Conservation (phyloP, 1,140 invertebrate species). For the Hyles euphorbiae region DNA sequence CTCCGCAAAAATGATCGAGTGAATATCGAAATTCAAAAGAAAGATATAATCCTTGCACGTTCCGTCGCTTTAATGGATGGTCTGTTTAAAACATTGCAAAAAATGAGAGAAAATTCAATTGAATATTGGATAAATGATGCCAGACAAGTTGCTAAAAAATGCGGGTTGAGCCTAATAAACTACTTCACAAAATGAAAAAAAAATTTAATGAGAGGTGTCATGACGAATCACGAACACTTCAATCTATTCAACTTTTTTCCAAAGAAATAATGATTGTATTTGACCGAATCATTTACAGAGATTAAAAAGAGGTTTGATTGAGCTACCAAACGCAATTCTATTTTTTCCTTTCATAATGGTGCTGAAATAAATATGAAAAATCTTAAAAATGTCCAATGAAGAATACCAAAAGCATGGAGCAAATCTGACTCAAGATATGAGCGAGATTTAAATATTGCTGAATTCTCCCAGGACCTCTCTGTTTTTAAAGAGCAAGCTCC, state of each 20-base stretch:
- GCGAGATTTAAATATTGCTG: constrained; percentile 26
- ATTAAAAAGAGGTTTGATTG: constrained; percentile 25
- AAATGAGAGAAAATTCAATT: constrained; percentile 24
- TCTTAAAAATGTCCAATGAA: too few species aligned
- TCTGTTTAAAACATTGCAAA: constrained; percentile 24
- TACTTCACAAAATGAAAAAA: too few species aligned
- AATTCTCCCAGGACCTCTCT: constrained; percentile 28
- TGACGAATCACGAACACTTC: constrained; percentile 18
- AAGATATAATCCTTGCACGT: constrained; percentile 24
- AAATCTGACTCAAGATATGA: too few species aligned
- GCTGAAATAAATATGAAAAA: too few species aligned
- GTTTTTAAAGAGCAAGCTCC: constrained; percentile 27
- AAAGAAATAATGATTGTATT: constrained; percentile 28
- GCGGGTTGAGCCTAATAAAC: too few species aligned
- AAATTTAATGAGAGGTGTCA: constrained; percentile 17
- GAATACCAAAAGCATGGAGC: too few species aligned
- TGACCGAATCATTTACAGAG: constrained; percentile 25
- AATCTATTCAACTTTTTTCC: constrained; percentile 23
- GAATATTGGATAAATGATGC: constrained; percentile 12
- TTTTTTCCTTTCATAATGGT: constrained; percentile 24
- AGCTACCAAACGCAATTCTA: constrained; percentile 18
- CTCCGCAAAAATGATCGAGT: constrained; percentile 23
- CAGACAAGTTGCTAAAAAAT: too few species aligned
- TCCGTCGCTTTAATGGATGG: constrained; percentile 21
- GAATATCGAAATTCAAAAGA: constrained; percentile 24